phyloP scores from a whole-genome alignment of 2,113 vertebrate genomes.

The Mesitornis unicolor region DNA sequence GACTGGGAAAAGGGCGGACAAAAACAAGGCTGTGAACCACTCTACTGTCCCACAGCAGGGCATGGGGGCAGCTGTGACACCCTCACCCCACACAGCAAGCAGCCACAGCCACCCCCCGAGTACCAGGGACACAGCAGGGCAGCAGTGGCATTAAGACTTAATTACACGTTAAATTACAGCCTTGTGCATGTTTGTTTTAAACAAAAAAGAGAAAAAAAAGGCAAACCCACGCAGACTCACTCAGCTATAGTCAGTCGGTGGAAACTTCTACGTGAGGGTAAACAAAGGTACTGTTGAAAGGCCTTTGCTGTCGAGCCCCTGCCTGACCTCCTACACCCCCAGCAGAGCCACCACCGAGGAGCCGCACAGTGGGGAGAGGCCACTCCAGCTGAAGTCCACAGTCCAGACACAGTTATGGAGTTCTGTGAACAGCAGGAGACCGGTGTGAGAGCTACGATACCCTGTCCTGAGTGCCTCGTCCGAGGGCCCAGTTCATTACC shows the following conservation, averaged over 20 bases:
- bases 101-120: rapidly evolving
- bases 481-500: rapidly evolving
- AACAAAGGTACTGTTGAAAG: neutral
- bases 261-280: neutral
- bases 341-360: neutral
- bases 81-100: no score
- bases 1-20: neutral
- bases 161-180: rapidly evolving
- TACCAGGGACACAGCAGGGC: rapidly evolving
- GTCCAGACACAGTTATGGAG: rapidly evolving
- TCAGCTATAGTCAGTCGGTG: neutral
- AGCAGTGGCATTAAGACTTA: rapidly evolving
- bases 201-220: neutral
- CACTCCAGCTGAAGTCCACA: rapidly evolving
- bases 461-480: neutral
- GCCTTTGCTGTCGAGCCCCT: no score
- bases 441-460: rapidly evolving
- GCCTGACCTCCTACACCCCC: neutral
- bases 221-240: rapidly evolving
- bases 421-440: rapidly evolving
- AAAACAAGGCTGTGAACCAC: neutral
- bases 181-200: neutral
- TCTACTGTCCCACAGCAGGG: no score
- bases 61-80: no score
- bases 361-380: neutral